Conservation (phyloP, 2,888 invertebrate genomes). For the Heliconius charithonia region DNA sequence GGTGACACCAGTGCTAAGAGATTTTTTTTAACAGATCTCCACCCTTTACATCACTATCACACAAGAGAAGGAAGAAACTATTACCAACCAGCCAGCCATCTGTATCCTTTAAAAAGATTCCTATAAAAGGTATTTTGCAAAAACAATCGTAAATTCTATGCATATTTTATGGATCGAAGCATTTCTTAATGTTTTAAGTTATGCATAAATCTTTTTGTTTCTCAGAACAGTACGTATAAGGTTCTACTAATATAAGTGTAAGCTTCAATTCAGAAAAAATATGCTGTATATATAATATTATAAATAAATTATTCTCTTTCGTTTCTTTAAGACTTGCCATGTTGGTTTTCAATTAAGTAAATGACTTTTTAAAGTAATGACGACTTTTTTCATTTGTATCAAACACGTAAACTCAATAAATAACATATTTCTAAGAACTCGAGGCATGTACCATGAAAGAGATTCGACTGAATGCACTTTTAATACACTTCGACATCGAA, state of each 20-base stretch:
- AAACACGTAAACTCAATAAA: conserved; percentile 7
- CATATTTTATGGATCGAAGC: too few relatives aligned
- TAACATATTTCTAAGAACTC: conserved; percentile 17
- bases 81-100: too few relatives aligned
- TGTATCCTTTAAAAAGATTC: too few relatives aligned
- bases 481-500: conserved; percentile 19
- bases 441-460: conserved; percentile 7
- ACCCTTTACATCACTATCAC: too few relatives aligned
- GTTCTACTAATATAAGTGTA: too few relatives aligned
- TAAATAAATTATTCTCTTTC: too few relatives aligned
- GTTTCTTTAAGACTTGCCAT: neutral
- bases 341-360: conserved; percentile 8
- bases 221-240: neutral
- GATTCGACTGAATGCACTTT: conserved; percentile 26
- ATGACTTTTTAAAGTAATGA: conserved; percentile 5
- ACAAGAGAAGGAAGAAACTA: too few relatives aligned
- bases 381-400: neutral
- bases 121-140: too few relatives aligned
- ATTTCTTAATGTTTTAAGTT: neutral
- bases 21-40: too few relatives aligned
- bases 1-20: too few relatives aligned
- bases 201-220: neutral
- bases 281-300: too few relatives aligned
- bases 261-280: too few relatives aligned
- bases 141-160: neutral